phyloP scores from a whole-genome alignment of 1,140 invertebrate species.

The Drosophila truncata region DNA sequence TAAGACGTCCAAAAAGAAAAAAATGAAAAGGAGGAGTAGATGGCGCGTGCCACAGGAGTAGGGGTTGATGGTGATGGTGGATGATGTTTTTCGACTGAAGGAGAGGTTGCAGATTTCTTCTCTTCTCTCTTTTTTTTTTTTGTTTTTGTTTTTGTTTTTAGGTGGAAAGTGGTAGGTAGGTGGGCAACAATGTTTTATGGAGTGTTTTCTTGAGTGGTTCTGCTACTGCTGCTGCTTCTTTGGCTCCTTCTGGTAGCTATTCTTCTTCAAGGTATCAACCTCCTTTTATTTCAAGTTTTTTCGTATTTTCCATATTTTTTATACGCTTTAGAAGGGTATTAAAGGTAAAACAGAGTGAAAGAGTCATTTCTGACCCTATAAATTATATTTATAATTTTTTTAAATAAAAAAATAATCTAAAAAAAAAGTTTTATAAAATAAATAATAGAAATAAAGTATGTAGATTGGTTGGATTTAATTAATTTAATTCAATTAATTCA shows the following conservation, averaged over 20 bases:
- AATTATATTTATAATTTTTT: no score
- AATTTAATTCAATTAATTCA: no score
- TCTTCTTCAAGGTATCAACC: not conserved
- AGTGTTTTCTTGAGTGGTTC: slow-evolving; percentile 78
- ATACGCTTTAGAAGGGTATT: not conserved
- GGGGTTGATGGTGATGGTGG: not conserved
- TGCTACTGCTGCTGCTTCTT: slow-evolving; percentile 26
- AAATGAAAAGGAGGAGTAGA: not conserved
- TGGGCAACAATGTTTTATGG: slow-evolving; percentile 72
- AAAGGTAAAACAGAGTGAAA: no score
- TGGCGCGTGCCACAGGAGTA: slow-evolving; percentile 57
- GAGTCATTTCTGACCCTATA: no score
- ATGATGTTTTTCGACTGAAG: slow-evolving; percentile 1
- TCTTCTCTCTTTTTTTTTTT: no score
- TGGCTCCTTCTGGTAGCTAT: slow-evolving; percentile 24
- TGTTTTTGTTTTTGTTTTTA: not conserved
- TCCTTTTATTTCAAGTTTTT: not conserved
- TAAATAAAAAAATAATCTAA: no score
- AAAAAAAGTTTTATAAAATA: no score
- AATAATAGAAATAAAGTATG: no score
- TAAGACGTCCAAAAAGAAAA: slow-evolving; percentile 22
- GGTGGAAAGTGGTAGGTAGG: not conserved
- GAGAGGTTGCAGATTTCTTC: not conserved
- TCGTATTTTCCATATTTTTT: not conserved
- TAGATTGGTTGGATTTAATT: no score